Percentiles rank a stretch among this genome's conserved stretches.
Evolutionary conservation across 2,797 vertebrate species (phyloP).

Genomic region (Bovichtus diacanthus): DNA sequence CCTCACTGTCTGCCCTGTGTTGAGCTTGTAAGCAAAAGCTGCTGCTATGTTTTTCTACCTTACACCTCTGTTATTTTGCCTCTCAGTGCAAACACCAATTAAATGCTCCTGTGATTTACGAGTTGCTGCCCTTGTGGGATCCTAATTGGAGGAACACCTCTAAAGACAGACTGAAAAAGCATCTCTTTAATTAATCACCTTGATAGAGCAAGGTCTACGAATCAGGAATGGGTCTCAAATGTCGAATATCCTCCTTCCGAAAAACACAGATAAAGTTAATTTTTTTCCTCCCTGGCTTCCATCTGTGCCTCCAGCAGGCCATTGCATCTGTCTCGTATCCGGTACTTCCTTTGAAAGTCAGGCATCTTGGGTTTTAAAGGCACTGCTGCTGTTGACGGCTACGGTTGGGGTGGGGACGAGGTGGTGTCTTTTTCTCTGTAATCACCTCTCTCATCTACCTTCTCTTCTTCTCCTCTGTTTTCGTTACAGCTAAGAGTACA

Average conservation of each 20-base stretch:
- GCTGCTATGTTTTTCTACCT: conserved; percentile 17
- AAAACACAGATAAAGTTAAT: conserved; percentile 11
- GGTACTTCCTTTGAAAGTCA: conserved; percentile 53
- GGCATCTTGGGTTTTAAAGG: conserved; percentile 51
- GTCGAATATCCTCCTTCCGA: conserved; percentile 6
- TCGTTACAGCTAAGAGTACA: neutral
- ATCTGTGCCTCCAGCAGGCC: conserved; percentile 47
- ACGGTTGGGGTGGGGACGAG: conserved; percentile 7
- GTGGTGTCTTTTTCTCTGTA: conserved; percentile 38
- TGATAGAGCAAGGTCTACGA: conserved; percentile 19
- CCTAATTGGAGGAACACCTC: conserved; percentile 11
- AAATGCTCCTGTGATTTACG: conserved; percentile 67
- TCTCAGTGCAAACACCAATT: conserved; percentile 63
- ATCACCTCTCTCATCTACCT: conserved; percentile 41
- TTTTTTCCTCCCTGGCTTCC: neutral
- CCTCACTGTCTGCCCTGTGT: conserved; percentile 19
- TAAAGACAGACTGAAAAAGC: conserved; percentile 26
- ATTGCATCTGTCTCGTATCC: conserved; percentile 51
- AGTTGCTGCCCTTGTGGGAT: conserved; percentile 35
- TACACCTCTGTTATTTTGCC: conserved; percentile 31
- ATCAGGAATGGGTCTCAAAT: conserved; percentile 17
- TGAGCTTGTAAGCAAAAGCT: conserved; percentile 56
- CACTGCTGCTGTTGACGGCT: conserved; percentile 46
- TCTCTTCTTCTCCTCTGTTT: conserved; percentile 35
- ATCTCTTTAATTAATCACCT: conserved; percentile 62